Conservation (phyloP, 92 coral and sea anemone genomes). For the Palythoa heliodiscus region DNA sequence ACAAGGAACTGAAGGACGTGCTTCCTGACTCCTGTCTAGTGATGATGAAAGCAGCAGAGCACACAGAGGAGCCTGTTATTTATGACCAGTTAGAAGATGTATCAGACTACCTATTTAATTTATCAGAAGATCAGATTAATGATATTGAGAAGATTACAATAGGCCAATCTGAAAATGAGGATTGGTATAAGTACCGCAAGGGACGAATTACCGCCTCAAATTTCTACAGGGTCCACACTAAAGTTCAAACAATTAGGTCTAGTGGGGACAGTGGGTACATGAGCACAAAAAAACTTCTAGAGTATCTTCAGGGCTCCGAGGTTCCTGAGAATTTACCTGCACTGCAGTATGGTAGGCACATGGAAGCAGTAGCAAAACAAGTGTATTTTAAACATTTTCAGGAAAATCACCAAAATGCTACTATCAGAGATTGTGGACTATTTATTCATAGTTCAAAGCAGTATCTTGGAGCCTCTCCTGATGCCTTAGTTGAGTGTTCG, state of each 20-base stretch:
- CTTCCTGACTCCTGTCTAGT: slow-evolving; percentile 42
- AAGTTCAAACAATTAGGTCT: slow-evolving; percentile 42
- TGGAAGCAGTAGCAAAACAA: slow-evolving; percentile 47
- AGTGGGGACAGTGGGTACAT: slow-evolving; percentile 36
- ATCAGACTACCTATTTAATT: slow-evolving; percentile 3
- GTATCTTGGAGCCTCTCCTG: slow-evolving; percentile 57
- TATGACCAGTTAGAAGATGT: slow-evolving; percentile 1
- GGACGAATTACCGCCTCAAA: slow-evolving; percentile 47
- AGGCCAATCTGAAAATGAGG: slow-evolving; percentile 46
- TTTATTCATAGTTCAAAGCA: slow-evolving; percentile 53
- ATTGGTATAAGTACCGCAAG: slow-evolving; percentile 37
- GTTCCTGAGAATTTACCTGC: slow-evolving; percentile 35
- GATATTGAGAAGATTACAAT: slow-evolving; percentile 32
- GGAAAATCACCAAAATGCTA: slow-evolving; percentile 35
- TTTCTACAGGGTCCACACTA: slow-evolving; percentile 46
- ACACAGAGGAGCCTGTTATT: slow-evolving; percentile 14
- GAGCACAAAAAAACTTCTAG: slow-evolving; percentile 40
- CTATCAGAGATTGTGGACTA: slow-evolving; percentile 51
- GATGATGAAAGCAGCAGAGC: slow-evolving; percentile 46
- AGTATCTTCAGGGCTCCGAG: slow-evolving; percentile 36
- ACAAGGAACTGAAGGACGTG: slow-evolving; percentile 31
- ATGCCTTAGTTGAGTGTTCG: slow-evolving; percentile 56
- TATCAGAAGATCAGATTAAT: slow-evolving; percentile 38
- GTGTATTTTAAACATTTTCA: slow-evolving; percentile 39
- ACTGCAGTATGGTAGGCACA: slow-evolving; percentile 44